phyloP scores from a whole-genome alignment of 2,113 vertebrate species.

The Anas platyrhynchos region DNA sequence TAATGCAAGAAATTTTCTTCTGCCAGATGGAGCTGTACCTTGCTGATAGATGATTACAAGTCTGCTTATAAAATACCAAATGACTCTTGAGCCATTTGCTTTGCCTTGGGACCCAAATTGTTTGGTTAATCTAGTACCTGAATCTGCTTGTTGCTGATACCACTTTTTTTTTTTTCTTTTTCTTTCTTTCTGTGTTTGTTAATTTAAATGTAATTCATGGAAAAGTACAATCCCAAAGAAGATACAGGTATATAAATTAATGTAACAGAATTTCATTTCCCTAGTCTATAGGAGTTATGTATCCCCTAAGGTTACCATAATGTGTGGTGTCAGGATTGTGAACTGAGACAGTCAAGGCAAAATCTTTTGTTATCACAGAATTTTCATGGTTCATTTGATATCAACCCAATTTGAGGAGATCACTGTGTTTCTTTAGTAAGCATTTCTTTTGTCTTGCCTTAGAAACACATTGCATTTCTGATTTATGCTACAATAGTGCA shows the following conservation, averaged over 20 bases:
- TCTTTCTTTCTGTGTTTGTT: not conserved
- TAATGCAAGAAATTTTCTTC: not conserved
- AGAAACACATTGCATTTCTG: not conserved
- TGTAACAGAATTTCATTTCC: not conserved
- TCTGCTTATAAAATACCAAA: not conserved
- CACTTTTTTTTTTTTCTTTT: not conserved
- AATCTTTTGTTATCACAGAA: not conserved
- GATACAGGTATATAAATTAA: not conserved
- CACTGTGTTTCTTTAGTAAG: not conserved
- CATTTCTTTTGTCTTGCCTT: not conserved
- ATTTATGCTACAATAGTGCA: not conserved
- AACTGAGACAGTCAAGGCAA: not conserved
- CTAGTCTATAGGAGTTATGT: not conserved
- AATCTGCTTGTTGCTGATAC: not conserved
- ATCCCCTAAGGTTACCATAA: not conserved
- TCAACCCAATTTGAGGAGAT: not conserved
- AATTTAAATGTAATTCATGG: not conserved
- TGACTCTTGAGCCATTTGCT: not conserved
- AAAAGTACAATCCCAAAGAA: not conserved
- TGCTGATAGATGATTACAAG: not conserved
- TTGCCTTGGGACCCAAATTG: not conserved
- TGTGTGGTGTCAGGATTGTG: not conserved
- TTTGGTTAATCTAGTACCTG: not conserved
- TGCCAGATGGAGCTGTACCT: not conserved
- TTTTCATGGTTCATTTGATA: not conserved